Conservation (phyloP, 2,797 vertebrate genomes). For the Chloroceryle amazona region DNA sequence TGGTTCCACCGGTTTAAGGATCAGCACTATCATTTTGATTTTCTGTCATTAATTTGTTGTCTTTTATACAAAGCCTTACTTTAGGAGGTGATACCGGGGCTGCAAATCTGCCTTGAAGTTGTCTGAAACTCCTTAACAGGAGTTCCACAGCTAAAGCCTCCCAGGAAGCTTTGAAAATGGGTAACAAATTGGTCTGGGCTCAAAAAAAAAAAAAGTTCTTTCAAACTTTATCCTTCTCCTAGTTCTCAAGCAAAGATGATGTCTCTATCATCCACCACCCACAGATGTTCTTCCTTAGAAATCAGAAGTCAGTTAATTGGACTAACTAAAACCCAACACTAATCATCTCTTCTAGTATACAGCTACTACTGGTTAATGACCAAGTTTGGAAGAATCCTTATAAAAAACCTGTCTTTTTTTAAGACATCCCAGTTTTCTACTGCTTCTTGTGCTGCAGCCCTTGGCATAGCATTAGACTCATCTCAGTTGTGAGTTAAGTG, state of each 20-base stretch:
- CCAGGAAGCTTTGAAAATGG: not conserved
- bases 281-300: not conserved
- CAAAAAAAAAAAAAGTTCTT: not conserved
- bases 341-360: not conserved
- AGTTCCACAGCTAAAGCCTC: not conserved
- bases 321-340: not conserved
- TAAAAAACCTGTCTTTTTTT: not conserved
- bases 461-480: rapidly evolving
- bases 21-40: not conserved
- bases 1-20: not conserved
- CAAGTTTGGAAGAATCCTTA: not conserved
- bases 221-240: not conserved
- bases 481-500: not conserved
- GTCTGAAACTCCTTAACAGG: not conserved
- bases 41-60: not conserved
- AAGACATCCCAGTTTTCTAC: not conserved
- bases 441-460: rapidly evolving
- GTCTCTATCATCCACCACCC: not conserved
- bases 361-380: not conserved
- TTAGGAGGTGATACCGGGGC: not conserved
- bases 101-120: not conserved
- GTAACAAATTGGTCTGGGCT: not conserved
- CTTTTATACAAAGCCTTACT: not conserved
- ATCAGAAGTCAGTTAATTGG: not conserved
- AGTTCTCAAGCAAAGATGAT: not conserved